These are phyloP conservation scores for Mycteria americana DNA, from an alignment of 2,797 vertebrate species.

Conservation along the genomic window DNA sequence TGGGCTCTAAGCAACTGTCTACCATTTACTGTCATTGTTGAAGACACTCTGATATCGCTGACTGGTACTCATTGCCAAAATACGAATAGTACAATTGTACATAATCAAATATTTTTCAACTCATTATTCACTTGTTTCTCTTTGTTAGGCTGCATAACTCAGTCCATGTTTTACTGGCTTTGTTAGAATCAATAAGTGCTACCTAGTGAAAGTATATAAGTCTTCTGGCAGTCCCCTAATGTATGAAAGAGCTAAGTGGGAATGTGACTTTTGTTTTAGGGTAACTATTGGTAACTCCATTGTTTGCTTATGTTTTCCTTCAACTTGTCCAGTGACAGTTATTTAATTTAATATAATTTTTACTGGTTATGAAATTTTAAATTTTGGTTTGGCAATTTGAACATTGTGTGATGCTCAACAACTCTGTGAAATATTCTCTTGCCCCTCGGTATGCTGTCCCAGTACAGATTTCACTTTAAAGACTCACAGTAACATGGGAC, in stretches of 20 bases:
- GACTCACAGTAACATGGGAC: not conserved
- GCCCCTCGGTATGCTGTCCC: not conserved
- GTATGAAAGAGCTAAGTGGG: not conserved
- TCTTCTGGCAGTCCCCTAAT: not conserved
- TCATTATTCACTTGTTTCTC: not conserved
- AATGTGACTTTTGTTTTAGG: not conserved
- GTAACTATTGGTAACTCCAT: not conserved
- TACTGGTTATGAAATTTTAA: not conserved
- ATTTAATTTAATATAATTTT: not conserved
- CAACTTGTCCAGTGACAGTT: not conserved
- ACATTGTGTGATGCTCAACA: not conserved
- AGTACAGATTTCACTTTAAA: not conserved
- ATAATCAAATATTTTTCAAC: not conserved
- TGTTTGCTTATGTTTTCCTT: not conserved
- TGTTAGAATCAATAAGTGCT: not conserved
- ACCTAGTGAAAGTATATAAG: not conserved
- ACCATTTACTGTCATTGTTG: not conserved
- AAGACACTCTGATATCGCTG: not conserved
- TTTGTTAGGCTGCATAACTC: not conserved
- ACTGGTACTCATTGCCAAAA: not conserved
- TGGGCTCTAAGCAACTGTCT: not conserved
- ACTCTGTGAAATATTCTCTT: not conserved
- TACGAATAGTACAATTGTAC: not conserved
- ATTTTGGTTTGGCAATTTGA: not conserved
- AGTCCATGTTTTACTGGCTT: not conserved